Base-by-base conservation (phyloP, 1,140 invertebrate species). In the Diabrotica virgifera region DNA sequence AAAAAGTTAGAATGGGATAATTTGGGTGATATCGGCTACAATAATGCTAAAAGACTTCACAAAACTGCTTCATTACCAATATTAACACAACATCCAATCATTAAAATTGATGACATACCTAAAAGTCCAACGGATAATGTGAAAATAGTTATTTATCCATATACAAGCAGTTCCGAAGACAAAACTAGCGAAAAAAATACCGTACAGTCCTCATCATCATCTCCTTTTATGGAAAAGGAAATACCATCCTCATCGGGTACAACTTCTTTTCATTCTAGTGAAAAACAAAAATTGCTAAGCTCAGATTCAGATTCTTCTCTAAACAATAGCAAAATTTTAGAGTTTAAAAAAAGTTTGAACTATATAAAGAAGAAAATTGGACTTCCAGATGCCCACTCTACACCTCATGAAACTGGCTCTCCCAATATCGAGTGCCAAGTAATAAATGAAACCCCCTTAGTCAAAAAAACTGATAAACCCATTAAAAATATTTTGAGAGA, bases 1-100 rank as follows among this genome's bases (percentile, higher is more conserved):
- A 80, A 85, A 6, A 86, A 85, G 66, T 75, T 91, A 5, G 89
- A 91, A 79, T 90, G 89, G 89, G 89, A 90, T 73, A 90, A 86
- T 64, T 84, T 89, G 55, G 89, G 88, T 6, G 89, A 91, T 79
- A 89, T 90, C 50, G 90, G 89, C 5, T 91, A 91, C 78, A 81
- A 74, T 24, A 85, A 87, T 75, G 13, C 13, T 11, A 50, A 52
- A 14, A 66, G 66, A 38, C 62, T 72, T 37, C 64, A 72, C 36
- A 76, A 72, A 68, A 74, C 72, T 65, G 50, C 63, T 35, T 78
- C 77, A 4, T 69, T 78, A 11, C 77, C 77, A 12, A 67, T 59
- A 56, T 50, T 76, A 53, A 36, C 53, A 68, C 3, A n/a, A 9
- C 8, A 46, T 8, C 1, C 24, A 24, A 24, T 24, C 4, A 24